Evolutionary conservation across 1,140 invertebrate species (phyloP), one percentile per base, ranked within the genome.

Genomic region (Hydropsyche tenuis): DNA sequence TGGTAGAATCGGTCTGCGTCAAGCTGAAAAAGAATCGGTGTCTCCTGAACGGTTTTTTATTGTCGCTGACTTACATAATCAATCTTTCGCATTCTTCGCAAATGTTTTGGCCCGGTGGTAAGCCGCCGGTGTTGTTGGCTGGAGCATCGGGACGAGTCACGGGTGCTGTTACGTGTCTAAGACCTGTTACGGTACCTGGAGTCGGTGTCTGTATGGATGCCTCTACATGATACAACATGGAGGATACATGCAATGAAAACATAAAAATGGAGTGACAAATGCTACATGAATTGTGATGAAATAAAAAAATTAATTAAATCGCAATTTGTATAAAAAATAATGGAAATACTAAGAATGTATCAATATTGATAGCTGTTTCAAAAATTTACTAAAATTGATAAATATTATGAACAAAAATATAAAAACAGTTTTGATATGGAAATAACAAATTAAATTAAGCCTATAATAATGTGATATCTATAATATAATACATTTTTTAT

Each of bases 21-120:
- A 53, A 60, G 69, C 69, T 42, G 69, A 71, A 62, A 71, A 60
- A 65, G 16, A 18, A 6, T 45, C 9, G 27, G n/a, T 14, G 30
- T 37, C 30, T 37, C 30, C 30, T 9, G 30, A 37, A 9, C 25
- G n/a, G 27, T 62, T 22, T 16, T 72, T 72, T 16, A 18, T 37
- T 72, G 27, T n/a, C 12, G 62, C 22, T 80, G 78, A 94, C 93
- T 95, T 94, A 96, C 94, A 95, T 93, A 85, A 96, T 96, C 80
- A 96, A 89, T 81, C 94, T 90, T 85, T 96, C 94, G 87, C 95
- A 97, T 79, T 96, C 94, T 73, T 92, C 92, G 85, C 95, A 97
- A 84, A 95, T 93, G 85, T 96, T 96, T 85, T 94, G 93, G 81
- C 93, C 93, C 73, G 92, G 90, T 78, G 92, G 90, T 73, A 95